Evolutionary conservation across 2,113 vertebrate genomes (phyloP).

Genomic region (Promerops cafer): DNA sequence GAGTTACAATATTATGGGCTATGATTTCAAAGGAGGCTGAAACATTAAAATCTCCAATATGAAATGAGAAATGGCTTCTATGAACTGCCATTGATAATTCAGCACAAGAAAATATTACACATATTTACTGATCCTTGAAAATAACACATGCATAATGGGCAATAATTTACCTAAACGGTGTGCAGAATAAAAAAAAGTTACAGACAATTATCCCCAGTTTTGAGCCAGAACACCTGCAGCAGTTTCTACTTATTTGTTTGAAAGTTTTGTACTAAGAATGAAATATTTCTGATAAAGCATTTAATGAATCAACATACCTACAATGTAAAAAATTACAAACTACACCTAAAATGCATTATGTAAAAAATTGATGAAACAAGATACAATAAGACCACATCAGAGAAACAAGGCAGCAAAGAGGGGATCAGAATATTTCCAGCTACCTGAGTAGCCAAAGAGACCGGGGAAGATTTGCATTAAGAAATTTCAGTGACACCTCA

Average conservation of each 20-base stretch:
- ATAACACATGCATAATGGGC: fast-evolving
- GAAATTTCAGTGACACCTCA: background rate
- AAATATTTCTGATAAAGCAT: background rate
- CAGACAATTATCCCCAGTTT: background rate
- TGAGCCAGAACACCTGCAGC: background rate
- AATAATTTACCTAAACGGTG: background rate
- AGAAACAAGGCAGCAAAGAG: background rate
- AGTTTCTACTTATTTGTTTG: background rate
- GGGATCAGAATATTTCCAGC: background rate
- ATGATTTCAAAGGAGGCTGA: background rate
- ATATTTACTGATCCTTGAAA: background rate
- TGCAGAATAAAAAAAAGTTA: background rate
- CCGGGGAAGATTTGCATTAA: background rate
- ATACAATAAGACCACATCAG: background rate
- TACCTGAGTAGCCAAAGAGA: background rate
- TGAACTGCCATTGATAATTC: background rate
- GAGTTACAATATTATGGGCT: background rate
- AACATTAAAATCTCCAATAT: background rate
- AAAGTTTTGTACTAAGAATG: background rate
- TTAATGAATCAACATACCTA: background rate
- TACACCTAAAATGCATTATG: background rate
- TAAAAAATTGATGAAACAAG: background rate
- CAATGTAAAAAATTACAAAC: background rate
- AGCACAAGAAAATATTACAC: background rate
- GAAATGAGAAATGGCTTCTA: background rate